Evolutionary conservation across 2,797 vertebrate genomes (phyloP).

Genomic region (Semotilus atromaculatus): DNA sequence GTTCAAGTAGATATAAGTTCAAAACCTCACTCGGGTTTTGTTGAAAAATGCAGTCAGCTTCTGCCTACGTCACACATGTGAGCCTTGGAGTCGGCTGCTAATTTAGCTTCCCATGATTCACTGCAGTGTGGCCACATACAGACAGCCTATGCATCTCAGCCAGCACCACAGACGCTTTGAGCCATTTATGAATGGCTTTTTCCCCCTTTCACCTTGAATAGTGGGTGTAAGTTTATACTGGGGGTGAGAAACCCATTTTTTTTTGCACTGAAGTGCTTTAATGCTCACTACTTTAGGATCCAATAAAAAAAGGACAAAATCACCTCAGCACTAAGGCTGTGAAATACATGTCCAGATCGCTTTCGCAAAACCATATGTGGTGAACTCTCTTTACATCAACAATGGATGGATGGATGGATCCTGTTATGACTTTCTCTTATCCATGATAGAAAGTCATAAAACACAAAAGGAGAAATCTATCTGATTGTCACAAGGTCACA

Average conservation of each 20-base stretch:
- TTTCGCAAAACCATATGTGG: background rate
- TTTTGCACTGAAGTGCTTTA: background rate
- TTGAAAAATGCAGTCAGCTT: background rate
- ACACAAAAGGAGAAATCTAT: no score
- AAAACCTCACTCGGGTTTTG: background rate
- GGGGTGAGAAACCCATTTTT: background rate
- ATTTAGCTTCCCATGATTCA: constrained; percentile 17
- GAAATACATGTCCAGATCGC: background rate
- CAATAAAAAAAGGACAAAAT: background rate
- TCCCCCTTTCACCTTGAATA: background rate
- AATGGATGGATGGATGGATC: background rate
- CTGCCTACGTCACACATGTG: background rate
- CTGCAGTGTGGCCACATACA: background rate
- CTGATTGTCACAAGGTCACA: background rate
- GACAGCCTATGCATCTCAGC: constrained; percentile 20
- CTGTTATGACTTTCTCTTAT: background rate
- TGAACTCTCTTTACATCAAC: background rate
- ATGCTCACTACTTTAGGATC: constrained; percentile 3
- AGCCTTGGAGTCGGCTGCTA: background rate
- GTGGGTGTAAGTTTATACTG: constrained; percentile 11
- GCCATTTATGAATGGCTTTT: constrained; percentile 25
- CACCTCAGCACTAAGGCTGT: background rate
- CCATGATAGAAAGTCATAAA: no score
- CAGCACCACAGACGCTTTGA: constrained; percentile 1
- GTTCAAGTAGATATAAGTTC: background rate